Evolutionary conservation across 2,113 vertebrate genomes (phyloP).

Genomic region (Tiliqua scincoides): DNA sequence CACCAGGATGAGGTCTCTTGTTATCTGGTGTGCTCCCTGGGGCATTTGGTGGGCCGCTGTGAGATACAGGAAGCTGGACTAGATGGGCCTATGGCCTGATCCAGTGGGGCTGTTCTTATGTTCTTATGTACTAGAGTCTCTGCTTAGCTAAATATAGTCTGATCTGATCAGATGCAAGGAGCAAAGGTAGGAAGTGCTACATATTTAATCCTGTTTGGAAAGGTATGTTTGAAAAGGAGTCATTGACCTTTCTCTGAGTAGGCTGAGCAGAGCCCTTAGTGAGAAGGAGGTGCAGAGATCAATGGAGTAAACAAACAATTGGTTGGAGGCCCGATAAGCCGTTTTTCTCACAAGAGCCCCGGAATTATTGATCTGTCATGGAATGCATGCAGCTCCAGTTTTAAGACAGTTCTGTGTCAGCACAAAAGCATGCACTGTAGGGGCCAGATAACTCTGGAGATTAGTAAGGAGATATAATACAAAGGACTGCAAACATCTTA

Average conservation of each 20-base stretch:
- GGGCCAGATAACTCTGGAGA: constrained; percentile 44
- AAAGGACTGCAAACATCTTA: not conserved
- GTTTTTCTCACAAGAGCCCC: constrained; percentile 33
- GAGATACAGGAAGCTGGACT: no score
- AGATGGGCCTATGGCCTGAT: no score
- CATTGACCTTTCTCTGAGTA: not conserved
- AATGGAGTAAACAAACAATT: constrained; percentile 43
- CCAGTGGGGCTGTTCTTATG: no score
- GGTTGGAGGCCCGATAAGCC: constrained; percentile 39
- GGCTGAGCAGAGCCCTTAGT: not conserved
- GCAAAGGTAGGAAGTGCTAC: fast-evolving
- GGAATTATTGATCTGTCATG: constrained; percentile 48
- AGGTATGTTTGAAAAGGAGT: not conserved
- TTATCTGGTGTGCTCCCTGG: no score
- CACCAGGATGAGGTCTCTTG: no score
- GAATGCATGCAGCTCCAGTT: constrained; percentile 41
- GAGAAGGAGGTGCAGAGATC: constrained; percentile 39
- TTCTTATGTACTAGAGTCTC: not conserved
- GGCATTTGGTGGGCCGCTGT: no score
- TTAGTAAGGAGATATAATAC: constrained; percentile 20
- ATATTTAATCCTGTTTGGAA: not conserved
- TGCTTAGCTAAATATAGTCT: constrained; percentile 25
- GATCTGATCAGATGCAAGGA: constrained; percentile 15
- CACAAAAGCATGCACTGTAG: constrained; percentile 13
- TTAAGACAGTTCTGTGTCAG: constrained; percentile 28